Percentiles rank a stretch among this genome's conserved stretches.
These are phyloP conservation scores for Fragariocoptes setiger DNA, from an alignment of 1,140 invertebrate genomes.

Conservation along the genomic window DNA sequence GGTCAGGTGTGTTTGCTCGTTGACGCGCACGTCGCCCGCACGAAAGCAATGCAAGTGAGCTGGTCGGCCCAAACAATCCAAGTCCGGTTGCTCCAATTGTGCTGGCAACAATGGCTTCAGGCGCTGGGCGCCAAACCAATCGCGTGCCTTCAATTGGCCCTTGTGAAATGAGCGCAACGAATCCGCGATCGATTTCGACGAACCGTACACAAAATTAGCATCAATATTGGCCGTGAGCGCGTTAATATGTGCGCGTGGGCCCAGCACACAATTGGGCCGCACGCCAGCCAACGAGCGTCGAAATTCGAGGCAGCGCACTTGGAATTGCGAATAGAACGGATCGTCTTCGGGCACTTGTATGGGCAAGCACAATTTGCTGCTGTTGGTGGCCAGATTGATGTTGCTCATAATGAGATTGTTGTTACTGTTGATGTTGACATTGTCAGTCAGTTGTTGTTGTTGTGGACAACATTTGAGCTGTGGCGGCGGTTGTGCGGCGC, in stretches of 20 bases:
- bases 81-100: conserved; percentile 56
- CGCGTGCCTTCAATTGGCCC: conserved; percentile 14
- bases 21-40: conserved; percentile 61
- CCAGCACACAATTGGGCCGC: conserved; percentile 19
- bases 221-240: conserved; percentile 20
- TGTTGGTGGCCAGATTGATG: conserved; percentile 26
- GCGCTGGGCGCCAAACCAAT: conserved; percentile 42
- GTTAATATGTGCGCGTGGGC: conserved; percentile 20
- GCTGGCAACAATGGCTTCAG: conserved; percentile 54
- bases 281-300: conserved; percentile 20
- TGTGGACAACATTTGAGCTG: no score
- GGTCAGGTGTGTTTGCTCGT: conserved; percentile 49
- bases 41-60: conserved; percentile 46
- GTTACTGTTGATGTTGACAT: no score
- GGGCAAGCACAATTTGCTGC: conserved; percentile 41
- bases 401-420: background rate
- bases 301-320: conserved; percentile 15
- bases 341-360: conserved; percentile 57
- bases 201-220: conserved; percentile 23
- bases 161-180: conserved; percentile 18
- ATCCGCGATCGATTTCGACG: conserved; percentile 16
- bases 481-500: background rate
- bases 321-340: conserved; percentile 37
- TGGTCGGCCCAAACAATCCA: conserved; percentile 49
- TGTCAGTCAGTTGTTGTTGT: no score